Base-by-base conservation (phyloP, 2,888 invertebrate species). In the Dryobotodes eremita region DNA sequence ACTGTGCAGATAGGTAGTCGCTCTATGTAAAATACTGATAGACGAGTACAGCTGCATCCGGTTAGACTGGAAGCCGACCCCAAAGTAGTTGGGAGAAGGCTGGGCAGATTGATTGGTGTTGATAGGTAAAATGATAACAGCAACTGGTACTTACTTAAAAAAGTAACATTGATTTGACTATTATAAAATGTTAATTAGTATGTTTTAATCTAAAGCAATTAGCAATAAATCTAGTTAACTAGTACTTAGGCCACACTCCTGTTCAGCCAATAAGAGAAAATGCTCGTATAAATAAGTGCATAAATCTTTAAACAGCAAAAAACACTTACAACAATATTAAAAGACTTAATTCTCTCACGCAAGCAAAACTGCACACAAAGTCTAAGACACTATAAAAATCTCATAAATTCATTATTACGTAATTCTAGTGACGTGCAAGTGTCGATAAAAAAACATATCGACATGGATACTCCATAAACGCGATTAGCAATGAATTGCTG, bases 381-480 rank as follows among this genome's bases (percentile, higher is more conserved):
- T 68, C 83, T 75, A 71, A 74, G 64, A 50, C 69, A 68, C 72
- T 71, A 76, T 77, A 78, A 78, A 79, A 90, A 80, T 87, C 84
- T 81, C 80, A 86, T 86, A 86, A 89, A 89, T 88, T 89, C 82
- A 87, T 86, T 83, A 87, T 89, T 91, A 87, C 89, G 88, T 80
- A 87, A 90, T 88, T 86, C 87, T 91, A 93, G 93, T 92, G 92
- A 92, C 88, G 92, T 86, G 80, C 85, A 59, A 53, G 75, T 72
- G 69, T 91, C 89, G 86, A 92, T 89, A 92, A 92, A 92, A 92
- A 78, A 82, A 71, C 83, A 86, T 89, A 88, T 90, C 90, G 90
- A 92, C 88, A 93, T 93, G 90, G 93, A 93, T 92, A 92, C 85
- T 79, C 85, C 79, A 70, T 75, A 85, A 89, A 88, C 83, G 85